Evolutionary conservation across 2,113 vertebrate species (phyloP).

Genomic region (Prolemur simus): DNA sequence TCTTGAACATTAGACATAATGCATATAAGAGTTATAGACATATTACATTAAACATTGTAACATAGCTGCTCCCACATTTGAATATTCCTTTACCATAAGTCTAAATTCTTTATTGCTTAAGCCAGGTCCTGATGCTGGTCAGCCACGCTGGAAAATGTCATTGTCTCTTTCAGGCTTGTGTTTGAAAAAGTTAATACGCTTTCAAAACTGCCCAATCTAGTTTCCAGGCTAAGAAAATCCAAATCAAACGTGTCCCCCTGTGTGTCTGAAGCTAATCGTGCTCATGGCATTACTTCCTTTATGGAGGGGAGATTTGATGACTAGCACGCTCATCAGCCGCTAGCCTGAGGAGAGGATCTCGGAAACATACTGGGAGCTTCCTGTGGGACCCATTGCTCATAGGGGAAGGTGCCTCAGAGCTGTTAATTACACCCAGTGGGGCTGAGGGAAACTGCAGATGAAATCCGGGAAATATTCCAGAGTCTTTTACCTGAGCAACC

Average conservation of each 20-base stretch:
- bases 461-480: neutral
- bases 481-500: neutral
- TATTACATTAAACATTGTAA: neutral
- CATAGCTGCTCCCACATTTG: constrained; percentile 1
- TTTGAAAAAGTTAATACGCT: neutral
- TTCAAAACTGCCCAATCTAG: neutral
- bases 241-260: neutral
- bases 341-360: neutral
- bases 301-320: neutral
- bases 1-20: neutral
- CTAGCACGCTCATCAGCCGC: neutral
- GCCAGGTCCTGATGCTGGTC: neutral
- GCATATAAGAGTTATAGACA: neutral
- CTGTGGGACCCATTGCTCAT: neutral
- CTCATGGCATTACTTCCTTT: neutral
- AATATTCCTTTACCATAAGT: neutral
- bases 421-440: neutral
- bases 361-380: neutral
- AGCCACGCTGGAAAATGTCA: neutral
- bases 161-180: neutral
- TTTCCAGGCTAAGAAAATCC: constrained; percentile 15
- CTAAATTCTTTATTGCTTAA: neutral
- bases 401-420: neutral
- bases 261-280: neutral
- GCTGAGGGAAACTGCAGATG: neutral